Evolutionary conservation across 1,140 invertebrate genomes (phyloP), one percentile per base, ranked within the genome.

Genomic region (Habropoda laboriosa): DNA sequence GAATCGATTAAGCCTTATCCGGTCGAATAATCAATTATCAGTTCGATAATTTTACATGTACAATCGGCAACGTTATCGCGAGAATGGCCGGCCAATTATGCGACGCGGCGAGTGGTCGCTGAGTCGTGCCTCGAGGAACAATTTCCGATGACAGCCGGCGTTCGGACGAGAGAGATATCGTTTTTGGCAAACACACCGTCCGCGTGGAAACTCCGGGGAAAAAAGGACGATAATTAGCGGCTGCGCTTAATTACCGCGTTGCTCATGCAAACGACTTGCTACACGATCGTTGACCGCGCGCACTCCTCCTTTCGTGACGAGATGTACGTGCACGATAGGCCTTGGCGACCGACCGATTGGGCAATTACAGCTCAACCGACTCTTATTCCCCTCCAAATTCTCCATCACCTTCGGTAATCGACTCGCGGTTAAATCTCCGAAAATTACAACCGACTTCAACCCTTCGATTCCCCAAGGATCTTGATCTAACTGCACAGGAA

Each of bases 251-350:
- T 81, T 64, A 60, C 47, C 79, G 24, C 49, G 75, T 84, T 58
- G 61, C 63, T 49, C 68, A 79, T 85, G 82, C 79, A 85, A 84
- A 85, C 53, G 82, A 85, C 40, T 66, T 32, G 13, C 51, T 57
- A 79, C 75, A 72, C 64, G 81, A 80, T 80, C 79, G 75, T 83
- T 53, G 64, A 81, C 71, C 75, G 77, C 55, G 51, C 64, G 49
- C 63, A 73, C 63, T 58, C 63, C 66, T 78, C 64, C 32, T 83
- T 83, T 85, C 76, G 80, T 81, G 83, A 86, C 75, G 71, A 87
- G 86, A 87, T 87, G 79, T 77, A 88, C 86, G 86, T 87, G 83
- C 68, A 61, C 58, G 86, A 84, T 88, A 82, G 30, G n/a, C n/a
- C 42, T 27, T 12, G 73, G 16, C 73, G 51, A 55, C 42, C 47